These are phyloP conservation scores for Cydia pomonella DNA, from an alignment of 1,140 invertebrate genomes.

Conservation along the genomic window DNA sequence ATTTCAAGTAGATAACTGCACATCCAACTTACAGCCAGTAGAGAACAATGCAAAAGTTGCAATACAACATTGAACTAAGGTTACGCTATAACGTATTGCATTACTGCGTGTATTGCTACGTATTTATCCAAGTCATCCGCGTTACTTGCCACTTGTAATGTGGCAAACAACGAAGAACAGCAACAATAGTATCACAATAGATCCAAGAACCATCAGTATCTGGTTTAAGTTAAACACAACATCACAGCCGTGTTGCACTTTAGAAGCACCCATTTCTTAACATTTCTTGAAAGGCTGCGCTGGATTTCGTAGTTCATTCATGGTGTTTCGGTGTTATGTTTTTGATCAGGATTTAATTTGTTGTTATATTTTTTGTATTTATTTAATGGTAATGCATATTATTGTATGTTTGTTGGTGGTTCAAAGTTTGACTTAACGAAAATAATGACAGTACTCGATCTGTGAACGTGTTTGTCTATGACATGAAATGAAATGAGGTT, in stretches of 20 bases:
- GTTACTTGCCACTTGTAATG: slow-evolving; percentile 49
- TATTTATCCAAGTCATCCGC: slow-evolving; percentile 41
- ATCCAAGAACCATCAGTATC: slow-evolving; percentile 50
- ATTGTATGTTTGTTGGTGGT: background rate
- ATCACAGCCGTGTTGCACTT: background rate
- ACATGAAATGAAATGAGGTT: too few relatives aligned
- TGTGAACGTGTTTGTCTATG: too few relatives aligned
- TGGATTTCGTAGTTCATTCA: background rate
- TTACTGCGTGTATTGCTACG: too few relatives aligned
- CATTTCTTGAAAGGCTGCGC: background rate
- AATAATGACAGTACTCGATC: too few relatives aligned
- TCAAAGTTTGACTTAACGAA: too few relatives aligned
- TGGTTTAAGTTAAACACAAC: slow-evolving; percentile 37
- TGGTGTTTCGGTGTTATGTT: background rate
- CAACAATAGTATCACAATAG: slow-evolving; percentile 60
- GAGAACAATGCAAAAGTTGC: too few relatives aligned
- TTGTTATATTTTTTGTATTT: background rate
- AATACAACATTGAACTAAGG: too few relatives aligned
- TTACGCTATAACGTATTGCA: too few relatives aligned
- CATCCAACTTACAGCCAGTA: too few relatives aligned
- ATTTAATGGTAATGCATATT: background rate
- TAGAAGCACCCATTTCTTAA: slow-evolving; percentile 16
- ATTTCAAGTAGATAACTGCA: too few relatives aligned
- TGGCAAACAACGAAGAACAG: slow-evolving; percentile 64
- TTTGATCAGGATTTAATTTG: background rate